Evolutionary conservation across 2,113 vertebrate genomes (phyloP).

Genomic region (Erythrocercus mccallii): DNA sequence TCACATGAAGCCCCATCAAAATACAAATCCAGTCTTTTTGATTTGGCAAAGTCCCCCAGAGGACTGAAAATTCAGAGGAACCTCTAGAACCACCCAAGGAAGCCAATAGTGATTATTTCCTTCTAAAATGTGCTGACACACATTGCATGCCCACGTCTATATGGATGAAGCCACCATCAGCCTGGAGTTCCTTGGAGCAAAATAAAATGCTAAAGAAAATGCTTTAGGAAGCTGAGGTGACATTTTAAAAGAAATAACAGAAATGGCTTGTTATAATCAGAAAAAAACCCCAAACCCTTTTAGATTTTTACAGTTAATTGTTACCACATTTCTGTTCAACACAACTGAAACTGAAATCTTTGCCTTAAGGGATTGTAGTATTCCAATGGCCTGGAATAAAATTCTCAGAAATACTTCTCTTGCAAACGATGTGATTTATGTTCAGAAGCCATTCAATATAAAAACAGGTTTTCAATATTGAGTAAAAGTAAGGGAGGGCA

Average conservation of each 20-base stretch:
- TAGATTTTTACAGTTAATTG: background rate
- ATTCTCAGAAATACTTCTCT: background rate
- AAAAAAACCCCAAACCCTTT: background rate
- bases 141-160: background rate
- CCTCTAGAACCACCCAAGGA: background rate
- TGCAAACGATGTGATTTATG: background rate
- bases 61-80: background rate
- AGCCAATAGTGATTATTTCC: background rate
- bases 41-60: background rate
- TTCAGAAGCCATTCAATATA: background rate
- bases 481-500: background rate
- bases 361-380: background rate
- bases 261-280: background rate
- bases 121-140: background rate
- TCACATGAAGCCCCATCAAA: background rate
- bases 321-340: background rate
- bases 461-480: background rate
- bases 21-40: background rate
- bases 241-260: background rate
- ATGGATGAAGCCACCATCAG: background rate
- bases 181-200: background rate
- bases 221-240: background rate
- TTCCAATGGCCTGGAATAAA: background rate
- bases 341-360: background rate
- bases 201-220: background rate